Conservation (phyloP, 2,797 vertebrate genomes). For the Helicolenus hilgendorfi region DNA sequence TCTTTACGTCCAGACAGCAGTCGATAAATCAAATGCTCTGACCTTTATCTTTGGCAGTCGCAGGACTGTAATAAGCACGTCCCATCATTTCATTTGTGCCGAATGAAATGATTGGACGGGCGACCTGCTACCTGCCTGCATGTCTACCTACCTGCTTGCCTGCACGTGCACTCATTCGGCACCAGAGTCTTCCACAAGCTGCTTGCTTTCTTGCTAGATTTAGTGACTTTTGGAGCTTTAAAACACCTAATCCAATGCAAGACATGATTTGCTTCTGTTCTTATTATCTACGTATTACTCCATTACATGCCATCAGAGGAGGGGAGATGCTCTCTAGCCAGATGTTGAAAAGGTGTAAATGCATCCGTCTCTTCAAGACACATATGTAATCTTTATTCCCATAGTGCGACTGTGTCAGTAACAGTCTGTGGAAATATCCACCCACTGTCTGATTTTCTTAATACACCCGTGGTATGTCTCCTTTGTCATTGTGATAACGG, state of each 20-base stretch:
- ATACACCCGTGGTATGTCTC: neutral
- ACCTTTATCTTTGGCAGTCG: neutral
- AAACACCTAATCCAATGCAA: neutral
- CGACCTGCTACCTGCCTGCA: neutral
- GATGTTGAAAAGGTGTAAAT: neutral
- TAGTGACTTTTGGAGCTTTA: too few relatives aligned
- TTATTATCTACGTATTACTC: neutral
- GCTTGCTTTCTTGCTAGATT: too few relatives aligned
- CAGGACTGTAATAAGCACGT: neutral
- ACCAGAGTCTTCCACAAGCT: too few relatives aligned
- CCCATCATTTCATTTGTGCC: neutral
- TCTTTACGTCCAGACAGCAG: neutral
- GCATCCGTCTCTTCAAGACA: neutral
- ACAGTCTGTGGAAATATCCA: neutral
- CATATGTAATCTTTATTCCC: neutral
- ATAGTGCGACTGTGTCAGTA: neutral
- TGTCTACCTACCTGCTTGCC: neutral
- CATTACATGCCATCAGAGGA: neutral
- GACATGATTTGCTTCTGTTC: neutral
- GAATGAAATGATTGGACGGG: neutral
- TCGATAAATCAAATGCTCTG: neutral
- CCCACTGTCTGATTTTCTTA: too few relatives aligned
- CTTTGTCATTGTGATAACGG: neutral
- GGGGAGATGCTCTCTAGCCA: too few relatives aligned
- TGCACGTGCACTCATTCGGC: neutral